Conservation (phyloP, 1,140 invertebrate genomes). For the Solenopsis fugax region DNA sequence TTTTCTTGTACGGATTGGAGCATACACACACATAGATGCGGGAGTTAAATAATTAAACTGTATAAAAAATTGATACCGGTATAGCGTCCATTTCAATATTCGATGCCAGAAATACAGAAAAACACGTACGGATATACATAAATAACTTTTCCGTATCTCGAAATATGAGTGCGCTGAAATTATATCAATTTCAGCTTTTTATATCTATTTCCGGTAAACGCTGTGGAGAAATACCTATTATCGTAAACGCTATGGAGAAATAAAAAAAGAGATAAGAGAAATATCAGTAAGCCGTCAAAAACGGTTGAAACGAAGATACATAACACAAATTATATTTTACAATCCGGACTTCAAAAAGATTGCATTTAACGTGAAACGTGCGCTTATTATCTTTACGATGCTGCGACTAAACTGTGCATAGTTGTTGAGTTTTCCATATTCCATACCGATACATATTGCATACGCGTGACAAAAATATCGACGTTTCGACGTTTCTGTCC, state of each 20-base stretch:
- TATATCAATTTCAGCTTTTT: constrained; percentile 3
- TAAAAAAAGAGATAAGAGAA: background rate
- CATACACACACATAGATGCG: background rate
- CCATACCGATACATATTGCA: background rate
- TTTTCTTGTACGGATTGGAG: background rate
- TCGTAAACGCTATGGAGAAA: background rate
- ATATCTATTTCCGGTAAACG: background rate
- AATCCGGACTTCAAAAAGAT: background rate
- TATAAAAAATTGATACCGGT: constrained; percentile 14
- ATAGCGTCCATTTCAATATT: background rate
- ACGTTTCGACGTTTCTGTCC: background rate
- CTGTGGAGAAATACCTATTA: too few species aligned
- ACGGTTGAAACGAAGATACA: background rate
- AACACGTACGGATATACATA: background rate
- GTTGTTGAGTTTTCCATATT: background rate
- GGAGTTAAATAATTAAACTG: constrained; percentile 11
- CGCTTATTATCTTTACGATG: background rate
- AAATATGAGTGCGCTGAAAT: background rate
- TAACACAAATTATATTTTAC: background rate
- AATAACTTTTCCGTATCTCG: background rate
- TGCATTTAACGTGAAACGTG: background rate
- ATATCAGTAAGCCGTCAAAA: background rate
- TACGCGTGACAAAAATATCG: background rate
- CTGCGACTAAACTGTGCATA: background rate
- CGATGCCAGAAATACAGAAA: background rate